Conservation (phyloP, 2,888 invertebrate genomes). For the Strigamia crassipes region DNA sequence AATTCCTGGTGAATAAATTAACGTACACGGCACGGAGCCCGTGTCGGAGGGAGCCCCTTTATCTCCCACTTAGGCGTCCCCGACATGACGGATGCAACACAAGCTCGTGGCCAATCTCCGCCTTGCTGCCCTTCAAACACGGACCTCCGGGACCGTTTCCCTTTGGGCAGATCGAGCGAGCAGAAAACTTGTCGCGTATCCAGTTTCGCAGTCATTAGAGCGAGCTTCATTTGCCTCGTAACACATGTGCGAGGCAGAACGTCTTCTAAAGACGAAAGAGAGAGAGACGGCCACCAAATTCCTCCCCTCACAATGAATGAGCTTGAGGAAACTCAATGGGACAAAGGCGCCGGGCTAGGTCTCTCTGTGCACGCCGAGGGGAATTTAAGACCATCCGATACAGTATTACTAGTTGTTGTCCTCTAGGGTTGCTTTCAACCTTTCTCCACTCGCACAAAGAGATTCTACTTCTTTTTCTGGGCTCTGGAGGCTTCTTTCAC, state of each 20-base stretch:
- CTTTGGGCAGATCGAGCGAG: neutral
- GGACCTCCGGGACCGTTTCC: constrained; percentile 11
- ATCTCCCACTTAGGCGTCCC: neutral
- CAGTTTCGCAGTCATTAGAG: constrained; percentile 5
- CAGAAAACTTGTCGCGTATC: constrained; percentile 16
- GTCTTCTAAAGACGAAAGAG: neutral
- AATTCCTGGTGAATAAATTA: too few relatives aligned
- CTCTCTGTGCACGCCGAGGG: neutral
- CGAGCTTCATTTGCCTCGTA: constrained; percentile 2
- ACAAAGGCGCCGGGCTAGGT: neutral
- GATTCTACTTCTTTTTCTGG: neutral
- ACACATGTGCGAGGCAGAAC: neutral
- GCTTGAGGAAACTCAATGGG: neutral
- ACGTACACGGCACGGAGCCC: too few relatives aligned
- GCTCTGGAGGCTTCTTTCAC: neutral
- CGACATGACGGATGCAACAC: neutral
- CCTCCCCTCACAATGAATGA: neutral
- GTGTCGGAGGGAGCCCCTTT: too few relatives aligned
- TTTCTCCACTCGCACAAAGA: neutral
- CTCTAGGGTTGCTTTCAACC: neutral
- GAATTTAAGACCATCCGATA: constrained; percentile 10
- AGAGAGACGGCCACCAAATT: neutral
- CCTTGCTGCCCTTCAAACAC: constrained; percentile 6
- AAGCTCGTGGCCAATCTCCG: neutral
- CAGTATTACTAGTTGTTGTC: constrained; percentile 7